These are phyloP conservation scores for Trisateles emortualis DNA, from an alignment of 2,888 invertebrate genomes.

Conservation along the genomic window DNA sequence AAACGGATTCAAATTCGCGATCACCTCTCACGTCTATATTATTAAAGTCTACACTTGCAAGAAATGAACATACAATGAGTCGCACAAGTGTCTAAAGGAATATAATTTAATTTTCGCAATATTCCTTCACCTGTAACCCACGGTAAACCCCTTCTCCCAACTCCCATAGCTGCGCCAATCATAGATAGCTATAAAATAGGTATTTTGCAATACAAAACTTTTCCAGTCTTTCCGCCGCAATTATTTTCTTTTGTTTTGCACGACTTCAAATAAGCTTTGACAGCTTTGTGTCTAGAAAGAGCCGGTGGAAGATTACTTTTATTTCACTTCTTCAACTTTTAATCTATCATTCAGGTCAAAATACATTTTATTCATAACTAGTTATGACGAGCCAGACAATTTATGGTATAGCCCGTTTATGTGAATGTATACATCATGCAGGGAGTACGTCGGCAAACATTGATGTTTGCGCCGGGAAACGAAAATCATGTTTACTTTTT, in stretches of 20 bases:
- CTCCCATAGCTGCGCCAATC: too few relatives aligned
- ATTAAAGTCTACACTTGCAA: too few relatives aligned
- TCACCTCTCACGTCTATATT: too few relatives aligned
- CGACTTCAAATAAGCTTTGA: conserved; percentile 27
- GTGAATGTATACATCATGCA: conserved; percentile 54
- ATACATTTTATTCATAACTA: conserved; percentile 19
- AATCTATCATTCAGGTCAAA: conserved; percentile 34
- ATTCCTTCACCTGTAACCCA: too few relatives aligned
- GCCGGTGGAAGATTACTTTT: conserved; percentile 26
- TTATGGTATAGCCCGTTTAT: conserved; percentile 51
- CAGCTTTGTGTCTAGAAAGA: conserved; percentile 30
- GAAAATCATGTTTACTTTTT: conserved; percentile 70
- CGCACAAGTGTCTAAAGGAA: too few relatives aligned
- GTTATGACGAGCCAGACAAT: conserved; percentile 36
- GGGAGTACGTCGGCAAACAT: conserved; percentile 61
- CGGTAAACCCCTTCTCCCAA: too few relatives aligned
- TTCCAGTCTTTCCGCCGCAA: too few relatives aligned
- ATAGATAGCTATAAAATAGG: too few relatives aligned
- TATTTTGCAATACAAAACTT: too few relatives aligned
- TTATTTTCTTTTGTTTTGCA: conserved; percentile 13
- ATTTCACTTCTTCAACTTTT: conserved; percentile 21
- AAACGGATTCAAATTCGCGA: too few relatives aligned
- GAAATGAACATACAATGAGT: too few relatives aligned
- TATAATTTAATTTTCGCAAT: too few relatives aligned
- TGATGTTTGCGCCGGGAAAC: conserved; percentile 65